Evolutionary conservation across 2,888 invertebrate genomes (phyloP).

Genomic region (Drosophila longiperda): DNA sequence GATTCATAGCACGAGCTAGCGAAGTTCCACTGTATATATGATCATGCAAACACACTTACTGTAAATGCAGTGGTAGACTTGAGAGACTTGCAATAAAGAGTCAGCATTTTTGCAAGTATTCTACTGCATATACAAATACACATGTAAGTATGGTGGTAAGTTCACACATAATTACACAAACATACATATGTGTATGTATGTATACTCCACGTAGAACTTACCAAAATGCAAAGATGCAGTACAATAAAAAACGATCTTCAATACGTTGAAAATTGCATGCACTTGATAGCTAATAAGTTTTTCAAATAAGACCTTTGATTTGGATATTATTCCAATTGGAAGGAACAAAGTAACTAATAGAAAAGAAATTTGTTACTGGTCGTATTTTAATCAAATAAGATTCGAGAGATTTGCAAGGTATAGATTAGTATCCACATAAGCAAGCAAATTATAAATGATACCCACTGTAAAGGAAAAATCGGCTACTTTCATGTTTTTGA

Average conservation of each 20-base stretch:
- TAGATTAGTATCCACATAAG: not conserved
- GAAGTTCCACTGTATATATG: not conserved
- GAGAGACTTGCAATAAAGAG: slow-evolving; percentile 7
- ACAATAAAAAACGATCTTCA: not conserved
- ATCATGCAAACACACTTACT: not conserved
- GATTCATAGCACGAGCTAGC: not conserved
- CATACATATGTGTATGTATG: not conserved
- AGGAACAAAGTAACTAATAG: not conserved
- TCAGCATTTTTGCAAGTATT: slow-evolving; percentile 10
- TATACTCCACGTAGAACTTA: not conserved
- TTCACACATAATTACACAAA: not conserved
- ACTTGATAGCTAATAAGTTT: not conserved
- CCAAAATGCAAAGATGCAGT: not conserved
- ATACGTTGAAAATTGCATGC: not conserved
- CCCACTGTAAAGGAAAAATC: not conserved
- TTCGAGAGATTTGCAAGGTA: not conserved
- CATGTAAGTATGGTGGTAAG: not conserved
- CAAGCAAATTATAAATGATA: not conserved
- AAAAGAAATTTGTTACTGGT: not conserved
- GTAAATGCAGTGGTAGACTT: slow-evolving; percentile 8
- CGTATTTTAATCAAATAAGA: not conserved
- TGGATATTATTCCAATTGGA: not conserved
- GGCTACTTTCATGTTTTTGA: not conserved
- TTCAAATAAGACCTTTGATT: not conserved
- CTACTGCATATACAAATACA: not conserved